Evolutionary conservation across 2,797 vertebrate species (phyloP), one percentile per base, ranked within the genome.

Genomic region (Chelidonichthys spinosus): DNA sequence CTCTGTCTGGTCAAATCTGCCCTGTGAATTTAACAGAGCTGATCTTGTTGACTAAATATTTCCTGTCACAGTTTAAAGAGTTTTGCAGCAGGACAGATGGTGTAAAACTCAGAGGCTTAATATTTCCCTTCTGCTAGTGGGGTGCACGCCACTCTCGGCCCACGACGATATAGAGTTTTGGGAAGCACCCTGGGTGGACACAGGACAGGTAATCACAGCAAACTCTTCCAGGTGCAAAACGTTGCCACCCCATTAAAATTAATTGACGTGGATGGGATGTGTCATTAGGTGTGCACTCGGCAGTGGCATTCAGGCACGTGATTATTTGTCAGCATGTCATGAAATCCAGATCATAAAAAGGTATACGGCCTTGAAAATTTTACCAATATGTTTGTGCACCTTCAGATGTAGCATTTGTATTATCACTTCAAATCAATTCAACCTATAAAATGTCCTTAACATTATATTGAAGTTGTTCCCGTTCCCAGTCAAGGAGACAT

Each of bases 11-110:
- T 87, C 87, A 75, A 85, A 81, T 82, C 85, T 82, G 81, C 66
- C 88, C 81, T 61, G 68, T 63, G 82, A 91, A 87, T 83, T 86
- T 83, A 89, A 71, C 90, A 79, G 81, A 67, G 72, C 76, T 81
- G 85, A 90, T 85, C 76, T 77, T 84, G 87, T 89, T 93, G 84
- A 92, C 87, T 92, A 91, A 94, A 94, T 91, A 93, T 90, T 93
- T 93, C 85, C 87, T 90, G 86, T 90, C 85, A 88, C 82, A 84
- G 76, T 86, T 87, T 92, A 83, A 94, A 81, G 74, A 88, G 81
- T 92, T 94, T 86, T 86, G 74, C 90, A 93, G 92, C 74, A 89
- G 61, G 71, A 73, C 85, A 72, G 81, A 84, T 83, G 77, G 72
- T 77, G 84, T 85, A 84, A 89, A 90, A 87, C 61, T 89, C 86